These are phyloP conservation scores for Myiotriccus ornatus DNA, from an alignment of 2,797 vertebrate genomes.

Conservation along the genomic window DNA sequence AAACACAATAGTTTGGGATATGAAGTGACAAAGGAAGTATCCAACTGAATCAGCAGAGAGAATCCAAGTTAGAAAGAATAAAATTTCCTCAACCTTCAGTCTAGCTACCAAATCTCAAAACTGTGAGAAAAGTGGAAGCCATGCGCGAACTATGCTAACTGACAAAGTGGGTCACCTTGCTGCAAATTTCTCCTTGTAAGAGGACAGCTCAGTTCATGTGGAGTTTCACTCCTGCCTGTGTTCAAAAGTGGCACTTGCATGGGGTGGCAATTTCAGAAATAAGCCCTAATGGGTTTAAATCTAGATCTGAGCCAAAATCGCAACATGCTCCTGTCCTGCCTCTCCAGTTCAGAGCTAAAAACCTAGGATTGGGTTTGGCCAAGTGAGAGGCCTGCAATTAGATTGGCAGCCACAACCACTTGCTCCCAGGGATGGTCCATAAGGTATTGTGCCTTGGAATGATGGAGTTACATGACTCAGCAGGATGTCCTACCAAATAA, in stretches of 20 bases:
- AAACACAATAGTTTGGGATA: constrained; percentile 41
- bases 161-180: neutral
- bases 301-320: accelerated
- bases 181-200: neutral
- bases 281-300: neutral
- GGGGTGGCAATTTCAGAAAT: neutral
- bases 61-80: constrained; percentile 7
- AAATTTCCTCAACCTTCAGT: neutral
- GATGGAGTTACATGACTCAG: neutral
- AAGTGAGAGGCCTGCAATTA: neutral
- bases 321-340: neutral
- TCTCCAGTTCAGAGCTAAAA: neutral
- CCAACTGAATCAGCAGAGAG: constrained; percentile 29
- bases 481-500: neutral
- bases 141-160: neutral
- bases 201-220: accelerated
- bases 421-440: neutral
- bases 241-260: accelerated
- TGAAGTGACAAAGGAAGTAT: constrained; percentile 45
- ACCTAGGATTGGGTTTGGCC: neutral
- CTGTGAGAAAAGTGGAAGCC: neutral
- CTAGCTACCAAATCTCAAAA: neutral
- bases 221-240: neutral
- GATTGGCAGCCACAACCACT: neutral
- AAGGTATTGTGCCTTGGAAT: neutral